Evolutionary conservation across 1,140 invertebrate species (phyloP).

Genomic region (Saccostrea glomerata): DNA sequence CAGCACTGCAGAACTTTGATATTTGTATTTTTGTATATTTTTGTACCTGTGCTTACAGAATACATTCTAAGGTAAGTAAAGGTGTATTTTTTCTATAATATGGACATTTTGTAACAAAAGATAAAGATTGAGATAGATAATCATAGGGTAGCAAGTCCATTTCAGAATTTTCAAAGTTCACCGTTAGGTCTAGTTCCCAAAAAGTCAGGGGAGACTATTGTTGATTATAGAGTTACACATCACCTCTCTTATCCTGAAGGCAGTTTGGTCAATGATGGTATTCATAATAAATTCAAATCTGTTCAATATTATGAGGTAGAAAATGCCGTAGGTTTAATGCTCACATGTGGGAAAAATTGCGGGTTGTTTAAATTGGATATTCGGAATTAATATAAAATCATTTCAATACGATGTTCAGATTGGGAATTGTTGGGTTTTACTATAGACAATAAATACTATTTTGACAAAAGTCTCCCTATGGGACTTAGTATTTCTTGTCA

Average conservation of each 20-base stretch:
- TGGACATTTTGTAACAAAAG: slow-evolving; percentile 42
- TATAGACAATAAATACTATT: too few species aligned
- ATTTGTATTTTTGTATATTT: too few species aligned
- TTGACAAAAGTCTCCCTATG: too few species aligned
- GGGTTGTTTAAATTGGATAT: slow-evolving; percentile 47
- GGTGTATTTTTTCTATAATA: neutral
- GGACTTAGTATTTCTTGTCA: slow-evolving; percentile 43
- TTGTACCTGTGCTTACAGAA: too few species aligned
- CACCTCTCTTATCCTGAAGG: slow-evolving; percentile 31
- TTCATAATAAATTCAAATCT: neutral
- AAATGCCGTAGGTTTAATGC: slow-evolving; percentile 44
- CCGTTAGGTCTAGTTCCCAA: neutral
- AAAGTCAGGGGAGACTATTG: neutral
- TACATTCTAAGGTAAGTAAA: too few species aligned
- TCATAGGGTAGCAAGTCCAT: slow-evolving; percentile 16
- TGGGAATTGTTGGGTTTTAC: too few species aligned
- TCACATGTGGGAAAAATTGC: slow-evolving; percentile 7
- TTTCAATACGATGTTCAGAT: too few species aligned
- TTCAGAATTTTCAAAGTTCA: slow-evolving; percentile 2
- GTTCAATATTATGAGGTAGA: slow-evolving; percentile 54
- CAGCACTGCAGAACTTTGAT: too few species aligned
- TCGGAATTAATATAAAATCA: too few species aligned
- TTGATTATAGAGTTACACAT: slow-evolving; percentile 11
- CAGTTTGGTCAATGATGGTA: slow-evolving; percentile 49
- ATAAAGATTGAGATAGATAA: neutral